Evolutionary conservation across 2,888 invertebrate species (phyloP).

Genomic region (Lochmaea capreae): DNA sequence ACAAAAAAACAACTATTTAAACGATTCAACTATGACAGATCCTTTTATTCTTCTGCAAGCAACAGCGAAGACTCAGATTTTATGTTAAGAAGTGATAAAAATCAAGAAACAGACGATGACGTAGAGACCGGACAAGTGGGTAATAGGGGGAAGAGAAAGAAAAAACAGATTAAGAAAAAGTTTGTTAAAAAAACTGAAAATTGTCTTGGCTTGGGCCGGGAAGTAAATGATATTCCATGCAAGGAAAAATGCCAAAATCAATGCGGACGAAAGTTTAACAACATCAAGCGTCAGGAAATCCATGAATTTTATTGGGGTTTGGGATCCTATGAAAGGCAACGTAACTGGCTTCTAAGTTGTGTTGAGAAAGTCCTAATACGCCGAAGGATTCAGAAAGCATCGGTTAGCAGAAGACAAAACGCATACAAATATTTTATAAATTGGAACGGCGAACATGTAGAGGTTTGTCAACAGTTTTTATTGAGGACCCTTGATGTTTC

Average conservation of each 20-base stretch:
- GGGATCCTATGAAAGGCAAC: background rate
- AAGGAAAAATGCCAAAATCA: background rate
- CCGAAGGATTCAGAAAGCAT: background rate
- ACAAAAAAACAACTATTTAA: too few relatives aligned
- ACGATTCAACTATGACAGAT: too few relatives aligned
- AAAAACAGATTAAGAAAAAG: too few relatives aligned
- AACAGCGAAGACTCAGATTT: too few relatives aligned
- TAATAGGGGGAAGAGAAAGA: too few relatives aligned
- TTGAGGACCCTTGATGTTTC: constrained; percentile 10
- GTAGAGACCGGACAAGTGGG: too few relatives aligned
- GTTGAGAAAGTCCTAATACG: background rate
- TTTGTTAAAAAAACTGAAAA: too few relatives aligned
- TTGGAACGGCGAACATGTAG: background rate
- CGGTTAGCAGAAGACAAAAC: background rate
- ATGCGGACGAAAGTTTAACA: background rate
- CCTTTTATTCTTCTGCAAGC: too few relatives aligned
- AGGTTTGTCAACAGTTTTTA: constrained; percentile 16
- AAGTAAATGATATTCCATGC: background rate
- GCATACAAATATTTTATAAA: background rate
- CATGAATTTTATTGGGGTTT: background rate
- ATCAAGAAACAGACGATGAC: too few relatives aligned
- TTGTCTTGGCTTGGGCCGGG: too few relatives aligned
- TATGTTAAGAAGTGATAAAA: too few relatives aligned
- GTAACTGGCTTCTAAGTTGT: background rate
- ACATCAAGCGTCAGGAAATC: background rate